Evolutionary conservation across 2,113 vertebrate genomes (phyloP).

Genomic region (Coptodon rendalli): DNA sequence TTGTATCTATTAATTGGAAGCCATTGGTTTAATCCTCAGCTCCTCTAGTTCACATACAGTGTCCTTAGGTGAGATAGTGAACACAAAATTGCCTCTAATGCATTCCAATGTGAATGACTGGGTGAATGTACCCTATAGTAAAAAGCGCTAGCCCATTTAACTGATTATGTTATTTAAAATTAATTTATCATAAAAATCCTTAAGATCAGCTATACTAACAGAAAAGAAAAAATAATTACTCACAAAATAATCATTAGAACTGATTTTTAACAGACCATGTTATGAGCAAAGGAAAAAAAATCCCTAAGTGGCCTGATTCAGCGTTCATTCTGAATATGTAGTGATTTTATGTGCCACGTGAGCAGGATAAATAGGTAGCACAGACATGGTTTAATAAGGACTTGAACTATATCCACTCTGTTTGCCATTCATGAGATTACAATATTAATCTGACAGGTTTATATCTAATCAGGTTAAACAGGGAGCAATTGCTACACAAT

Average conservation of each 20-base stretch:
- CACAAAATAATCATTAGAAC: neutral
- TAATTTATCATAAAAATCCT: neutral
- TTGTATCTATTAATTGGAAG: neutral
- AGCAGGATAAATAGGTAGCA: neutral
- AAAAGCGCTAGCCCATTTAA: neutral
- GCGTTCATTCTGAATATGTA: neutral
- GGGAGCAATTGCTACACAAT: conserved; percentile 67
- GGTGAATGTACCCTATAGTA: neutral
- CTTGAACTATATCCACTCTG: conserved; percentile 33
- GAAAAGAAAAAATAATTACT: neutral
- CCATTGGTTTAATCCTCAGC: neutral
- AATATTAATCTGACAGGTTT: conserved; percentile 71
- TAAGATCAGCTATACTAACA: neutral
- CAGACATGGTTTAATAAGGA: neutral
- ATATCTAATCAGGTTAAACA: conserved; percentile 55
- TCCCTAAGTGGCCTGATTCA: neutral
- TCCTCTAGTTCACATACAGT: neutral
- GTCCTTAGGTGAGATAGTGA: neutral
- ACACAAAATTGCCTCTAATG: neutral
- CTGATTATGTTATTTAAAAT: neutral
- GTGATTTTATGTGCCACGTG: neutral
- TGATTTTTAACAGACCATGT: neutral
- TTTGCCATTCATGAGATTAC: conserved; percentile 60
- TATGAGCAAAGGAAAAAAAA: neutral
- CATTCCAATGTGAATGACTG: neutral